Conservation (phyloP, 2,113 vertebrate species). For the Myocastor coypus region DNA sequence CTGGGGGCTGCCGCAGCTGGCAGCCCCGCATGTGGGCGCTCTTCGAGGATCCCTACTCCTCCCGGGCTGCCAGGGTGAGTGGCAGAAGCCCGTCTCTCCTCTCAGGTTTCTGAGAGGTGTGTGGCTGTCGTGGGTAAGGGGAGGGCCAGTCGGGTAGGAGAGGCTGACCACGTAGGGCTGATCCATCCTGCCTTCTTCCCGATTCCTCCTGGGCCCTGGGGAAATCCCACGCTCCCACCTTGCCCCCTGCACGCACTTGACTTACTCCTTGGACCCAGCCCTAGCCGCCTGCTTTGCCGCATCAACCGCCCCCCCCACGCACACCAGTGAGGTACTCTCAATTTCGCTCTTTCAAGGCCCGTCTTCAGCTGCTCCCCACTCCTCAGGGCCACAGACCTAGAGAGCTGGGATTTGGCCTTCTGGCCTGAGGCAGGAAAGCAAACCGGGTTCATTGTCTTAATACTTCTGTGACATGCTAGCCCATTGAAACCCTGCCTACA, state of each 20-base stretch:
- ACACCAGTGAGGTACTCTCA: not conserved
- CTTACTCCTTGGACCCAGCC: constrained; percentile 61
- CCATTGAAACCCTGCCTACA: not conserved
- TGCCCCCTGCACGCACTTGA: not conserved
- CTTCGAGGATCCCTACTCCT: constrained; percentile 98
- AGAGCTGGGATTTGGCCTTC: not conserved
- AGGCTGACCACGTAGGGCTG: not conserved
- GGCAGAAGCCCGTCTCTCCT: fast-evolving
- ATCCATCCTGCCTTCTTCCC: fast-evolving
- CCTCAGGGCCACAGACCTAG: not conserved
- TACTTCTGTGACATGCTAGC: not conserved
- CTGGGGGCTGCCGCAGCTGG: constrained; percentile 91
- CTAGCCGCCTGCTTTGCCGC: constrained; percentile 39
- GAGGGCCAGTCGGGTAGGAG: not conserved
- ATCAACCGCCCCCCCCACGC: not conserved
- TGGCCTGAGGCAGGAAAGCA: not conserved
- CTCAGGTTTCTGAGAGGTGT: not conserved
- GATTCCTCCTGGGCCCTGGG: not conserved
- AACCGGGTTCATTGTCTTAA: not conserved
- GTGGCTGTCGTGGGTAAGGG: not conserved
- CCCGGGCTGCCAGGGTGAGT: constrained; percentile 96
- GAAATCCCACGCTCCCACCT: not conserved
- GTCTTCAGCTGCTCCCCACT: not conserved
- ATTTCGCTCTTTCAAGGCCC: not conserved
- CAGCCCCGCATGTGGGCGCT: constrained; percentile 96